Percentiles rank a stretch among this genome's conserved stretches.
Evolutionary conservation across 2,888 invertebrate genomes (phyloP).

Genomic region (Diarsia mendica): DNA sequence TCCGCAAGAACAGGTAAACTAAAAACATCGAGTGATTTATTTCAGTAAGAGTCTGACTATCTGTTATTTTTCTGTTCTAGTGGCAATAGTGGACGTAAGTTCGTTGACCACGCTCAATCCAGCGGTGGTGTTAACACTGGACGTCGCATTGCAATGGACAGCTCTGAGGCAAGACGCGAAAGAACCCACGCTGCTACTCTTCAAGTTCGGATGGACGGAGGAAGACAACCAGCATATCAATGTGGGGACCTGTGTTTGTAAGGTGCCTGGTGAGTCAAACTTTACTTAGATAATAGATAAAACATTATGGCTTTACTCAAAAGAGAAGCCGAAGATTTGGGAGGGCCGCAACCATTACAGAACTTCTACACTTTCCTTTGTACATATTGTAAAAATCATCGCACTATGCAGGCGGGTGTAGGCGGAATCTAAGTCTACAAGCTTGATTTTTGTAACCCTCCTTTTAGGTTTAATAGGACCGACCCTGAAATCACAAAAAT

Average conservation of each 20-base stretch:
- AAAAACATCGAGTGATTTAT: background rate
- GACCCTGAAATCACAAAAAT: no score
- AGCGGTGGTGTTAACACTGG: constrained; percentile 70
- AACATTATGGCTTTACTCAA: background rate
- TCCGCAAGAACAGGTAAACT: background rate
- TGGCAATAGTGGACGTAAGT: constrained; percentile 76
- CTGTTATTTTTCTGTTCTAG: constrained; percentile 62
- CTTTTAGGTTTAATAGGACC: background rate
- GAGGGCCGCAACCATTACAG: background rate
- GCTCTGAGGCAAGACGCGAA: constrained; percentile 73
- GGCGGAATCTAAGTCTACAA: no score
- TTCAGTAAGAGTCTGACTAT: background rate
- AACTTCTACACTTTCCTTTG: background rate
- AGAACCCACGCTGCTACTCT: constrained; percentile 79
- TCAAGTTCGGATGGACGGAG: constrained; percentile 80
- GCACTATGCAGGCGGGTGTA: no score
- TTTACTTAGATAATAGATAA: background rate
- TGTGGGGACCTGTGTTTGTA: constrained; percentile 74
- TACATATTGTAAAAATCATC: background rate
- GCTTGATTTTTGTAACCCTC: background rate
- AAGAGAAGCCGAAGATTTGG: background rate
- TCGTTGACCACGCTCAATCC: constrained; percentile 64
- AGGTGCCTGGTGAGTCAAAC: constrained; percentile 75
- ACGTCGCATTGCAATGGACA: constrained; percentile 78
- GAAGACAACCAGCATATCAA: constrained; percentile 54